phyloP scores from a whole-genome alignment of 2,888 invertebrate species.

The Scaptomyza flava region DNA sequence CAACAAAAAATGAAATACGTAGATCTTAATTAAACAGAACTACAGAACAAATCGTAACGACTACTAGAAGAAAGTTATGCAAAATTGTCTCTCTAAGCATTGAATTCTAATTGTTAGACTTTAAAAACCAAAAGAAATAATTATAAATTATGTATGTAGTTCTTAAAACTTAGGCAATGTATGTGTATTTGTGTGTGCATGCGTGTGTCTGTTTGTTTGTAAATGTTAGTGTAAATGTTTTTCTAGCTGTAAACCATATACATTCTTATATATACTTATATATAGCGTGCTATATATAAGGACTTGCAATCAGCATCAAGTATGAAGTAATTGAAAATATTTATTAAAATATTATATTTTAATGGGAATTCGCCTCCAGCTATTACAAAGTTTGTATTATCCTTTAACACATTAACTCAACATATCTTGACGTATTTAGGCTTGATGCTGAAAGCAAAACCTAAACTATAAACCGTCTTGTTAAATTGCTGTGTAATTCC shows the following conservation, averaged over 20 bases:
- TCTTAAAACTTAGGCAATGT: constrained; percentile 61
- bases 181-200: constrained; percentile 52
- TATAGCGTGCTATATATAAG: constrained; percentile 13
- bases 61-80: constrained; percentile 27
- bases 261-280: neutral
- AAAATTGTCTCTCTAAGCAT: constrained; percentile 37
- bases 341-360: too few species aligned
- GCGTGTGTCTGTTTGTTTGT: constrained; percentile 62
- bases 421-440: constrained; percentile 7
- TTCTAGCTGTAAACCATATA: constrained; percentile 46
- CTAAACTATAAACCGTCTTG: constrained; percentile 46
- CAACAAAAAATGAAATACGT: constrained; percentile 10
- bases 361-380: neutral
- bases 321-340: constrained; percentile 1
- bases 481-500: constrained; percentile 63
- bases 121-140: constrained; percentile 16
- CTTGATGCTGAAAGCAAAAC: constrained; percentile 39
- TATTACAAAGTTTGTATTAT: neutral
- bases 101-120: constrained; percentile 54
- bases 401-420: constrained; percentile 12
- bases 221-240: constrained; percentile 70
- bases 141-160: constrained; percentile 21
- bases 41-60: constrained; percentile 45
- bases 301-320: constrained; percentile 31
- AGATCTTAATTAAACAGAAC: constrained; percentile 21